These are phyloP conservation scores for Rousettus leschenaultii DNA, from an alignment of 2,113 vertebrate genomes.

Conservation along the genomic window DNA sequence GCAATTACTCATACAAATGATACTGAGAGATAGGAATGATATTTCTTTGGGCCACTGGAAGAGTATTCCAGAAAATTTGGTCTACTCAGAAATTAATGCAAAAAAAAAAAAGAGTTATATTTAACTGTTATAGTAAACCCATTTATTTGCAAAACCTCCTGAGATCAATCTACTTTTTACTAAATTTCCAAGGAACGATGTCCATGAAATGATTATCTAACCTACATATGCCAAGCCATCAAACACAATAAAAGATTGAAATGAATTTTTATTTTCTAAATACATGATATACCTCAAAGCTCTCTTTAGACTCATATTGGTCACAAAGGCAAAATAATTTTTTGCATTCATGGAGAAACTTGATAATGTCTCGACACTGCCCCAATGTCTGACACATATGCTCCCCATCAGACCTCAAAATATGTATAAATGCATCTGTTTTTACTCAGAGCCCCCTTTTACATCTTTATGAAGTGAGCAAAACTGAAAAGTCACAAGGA, in stretches of 20 bases:
- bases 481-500: slow-evolving; percentile 61
- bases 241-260: background rate
- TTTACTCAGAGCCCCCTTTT: slow-evolving; percentile 71
- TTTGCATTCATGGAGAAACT: background rate
- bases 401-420: slow-evolving; percentile 42
- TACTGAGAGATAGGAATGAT: background rate
- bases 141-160: background rate
- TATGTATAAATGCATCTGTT: slow-evolving; percentile 52
- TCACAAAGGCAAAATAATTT: background rate
- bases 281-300: background rate
- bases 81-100: background rate
- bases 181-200: background rate
- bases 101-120: background rate
- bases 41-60: background rate
- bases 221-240: background rate
- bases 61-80: background rate
- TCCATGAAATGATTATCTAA: background rate
- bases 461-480: slow-evolving; percentile 60
- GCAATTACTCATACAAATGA: background rate
- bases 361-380: slow-evolving; percentile 29
- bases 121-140: background rate
- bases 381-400: slow-evolving; percentile 42
- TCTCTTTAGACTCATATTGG: background rate
- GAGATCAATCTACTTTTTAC: background rate
- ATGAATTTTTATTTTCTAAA: slow-evolving; percentile 41